Evolutionary conservation across 30 jellyfish, hydroid and myxozoan species (phyloP).

Genomic region (Nemopilema nomurai): DNA sequence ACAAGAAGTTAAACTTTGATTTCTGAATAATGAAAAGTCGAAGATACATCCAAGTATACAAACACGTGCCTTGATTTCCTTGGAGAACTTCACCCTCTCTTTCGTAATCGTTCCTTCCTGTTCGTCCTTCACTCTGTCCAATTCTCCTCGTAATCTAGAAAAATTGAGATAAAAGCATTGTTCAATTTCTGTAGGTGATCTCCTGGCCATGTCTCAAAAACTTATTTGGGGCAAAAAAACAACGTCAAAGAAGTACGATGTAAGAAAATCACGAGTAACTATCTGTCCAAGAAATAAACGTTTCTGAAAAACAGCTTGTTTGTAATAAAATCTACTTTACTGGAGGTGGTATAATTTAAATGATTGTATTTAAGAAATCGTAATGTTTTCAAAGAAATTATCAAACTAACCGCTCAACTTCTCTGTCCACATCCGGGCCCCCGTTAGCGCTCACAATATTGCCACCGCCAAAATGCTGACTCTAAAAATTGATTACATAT

Average conservation of each 20-base stretch:
- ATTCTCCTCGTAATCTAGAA: slow-evolving; percentile 71
- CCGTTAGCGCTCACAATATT: slow-evolving; percentile 23
- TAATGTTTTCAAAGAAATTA: too few relatives aligned
- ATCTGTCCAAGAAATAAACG: too few relatives aligned
- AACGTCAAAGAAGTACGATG: too few relatives aligned
- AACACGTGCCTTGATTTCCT: slow-evolving; percentile 67
- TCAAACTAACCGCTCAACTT: slow-evolving; percentile 33
- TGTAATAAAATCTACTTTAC: too few relatives aligned
- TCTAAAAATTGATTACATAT: slow-evolving; percentile 21
- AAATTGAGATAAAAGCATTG: neutral
- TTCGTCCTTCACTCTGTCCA: slow-evolving; percentile 76
- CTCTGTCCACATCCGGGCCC: slow-evolving; percentile 49
- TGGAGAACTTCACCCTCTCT: slow-evolving; percentile 65
- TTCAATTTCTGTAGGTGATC: too few relatives aligned
- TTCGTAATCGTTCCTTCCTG: slow-evolving; percentile 78
- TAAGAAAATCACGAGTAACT: too few relatives aligned
- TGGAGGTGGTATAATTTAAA: too few relatives aligned
- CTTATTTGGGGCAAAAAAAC: too few relatives aligned
- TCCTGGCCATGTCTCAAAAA: too few relatives aligned
- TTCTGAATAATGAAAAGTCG: neutral
- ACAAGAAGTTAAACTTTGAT: too few relatives aligned
- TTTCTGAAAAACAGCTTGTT: too few relatives aligned
- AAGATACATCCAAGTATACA: neutral
- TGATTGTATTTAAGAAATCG: too few relatives aligned
- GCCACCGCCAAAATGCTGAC: slow-evolving; percentile 31